phyloP scores from a whole-genome alignment of 30 jellyfish, hydroid and myxozoan species.

The Rhopilema esculentum region DNA sequence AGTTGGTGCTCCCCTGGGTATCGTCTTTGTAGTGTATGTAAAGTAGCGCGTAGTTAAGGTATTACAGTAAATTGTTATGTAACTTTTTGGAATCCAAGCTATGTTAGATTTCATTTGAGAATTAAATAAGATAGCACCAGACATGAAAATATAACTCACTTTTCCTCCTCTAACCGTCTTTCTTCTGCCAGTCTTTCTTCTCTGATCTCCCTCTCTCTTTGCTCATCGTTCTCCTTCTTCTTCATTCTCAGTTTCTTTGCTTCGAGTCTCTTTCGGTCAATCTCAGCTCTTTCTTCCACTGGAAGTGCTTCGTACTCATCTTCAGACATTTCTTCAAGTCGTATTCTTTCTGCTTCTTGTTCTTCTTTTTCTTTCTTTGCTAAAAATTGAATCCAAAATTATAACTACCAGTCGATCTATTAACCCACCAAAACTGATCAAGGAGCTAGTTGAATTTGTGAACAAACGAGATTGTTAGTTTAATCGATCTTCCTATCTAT shows the following conservation, averaged over 20 bases:
- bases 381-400: not conserved
- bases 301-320: constrained; percentile 96
- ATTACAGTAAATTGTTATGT: too few species aligned
- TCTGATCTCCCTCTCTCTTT: constrained; percentile 71
- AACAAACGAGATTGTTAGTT: too few species aligned
- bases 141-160: constrained; percentile 35
- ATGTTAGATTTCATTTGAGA: too few species aligned
- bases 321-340: constrained; percentile 95
- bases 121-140: not conserved
- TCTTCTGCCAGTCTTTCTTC: constrained; percentile 93
- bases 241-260: constrained; percentile 69
- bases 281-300: constrained; percentile 78
- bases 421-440: not conserved
- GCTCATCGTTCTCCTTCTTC: constrained; percentile 76
- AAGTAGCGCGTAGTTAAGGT: too few species aligned
- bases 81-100: too few species aligned
- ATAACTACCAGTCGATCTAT: too few species aligned
- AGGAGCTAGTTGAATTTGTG: not conserved
- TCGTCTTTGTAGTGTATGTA: too few species aligned
- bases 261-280: constrained; percentile 80
- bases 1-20: too few species aligned
- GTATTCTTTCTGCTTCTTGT: constrained; percentile 73
- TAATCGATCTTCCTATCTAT: too few species aligned
- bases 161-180: constrained; percentile 90
- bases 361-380: constrained; percentile 64